Base-by-base conservation (phyloP, 2,113 vertebrate genomes). In the Oenanthe melanoleuca region DNA sequence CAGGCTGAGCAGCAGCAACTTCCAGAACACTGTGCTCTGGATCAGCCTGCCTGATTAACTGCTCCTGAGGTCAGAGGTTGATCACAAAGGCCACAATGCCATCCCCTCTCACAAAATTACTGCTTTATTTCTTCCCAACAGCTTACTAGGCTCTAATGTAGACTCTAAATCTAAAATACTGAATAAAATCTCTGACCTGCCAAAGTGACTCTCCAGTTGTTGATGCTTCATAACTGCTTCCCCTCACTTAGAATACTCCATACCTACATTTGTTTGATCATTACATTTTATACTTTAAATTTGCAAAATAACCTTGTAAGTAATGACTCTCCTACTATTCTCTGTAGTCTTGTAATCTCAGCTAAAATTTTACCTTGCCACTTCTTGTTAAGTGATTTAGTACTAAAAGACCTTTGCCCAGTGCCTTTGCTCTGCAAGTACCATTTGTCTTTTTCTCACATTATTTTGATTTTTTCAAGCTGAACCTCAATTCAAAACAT, bases 381-480 rank as follows among this genome's bases (percentile, higher is more conserved):
- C 18, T 84, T 95, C 50, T 72, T 84, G 31, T 34, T n/a, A 64
- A 61, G 42, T 67, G 70, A 65, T 38, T 61, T 57, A 61, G n/a
- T 63, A 85, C 78, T 50, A 34, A 37, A 84, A 74, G 31, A 80
- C 28, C 69, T 89, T 60, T 47, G 70, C 40, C 38, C 34, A 31
- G 42, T 29, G 23, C 17, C 47, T 69, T 71, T 74, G 57, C 87
- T 88, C 87, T 92, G 23, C 50, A 69, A 82, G 33, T 40, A 33
- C n/a, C 3, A 19, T 82, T 95, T 93, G 44, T 88, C 57, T 83
- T 94, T 69, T 42, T 97, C 66, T 88, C 66, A 87, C 24, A 91
- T 70, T 83, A 52, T 37, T 72, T 74, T 67, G 33, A 61, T 21
- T 84, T 84, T 91, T 69, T 93, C 38, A 92, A 42, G 37, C 38